Conservation (phyloP, 2,113 vertebrate genomes). For the Cheirogaleus medius region DNA sequence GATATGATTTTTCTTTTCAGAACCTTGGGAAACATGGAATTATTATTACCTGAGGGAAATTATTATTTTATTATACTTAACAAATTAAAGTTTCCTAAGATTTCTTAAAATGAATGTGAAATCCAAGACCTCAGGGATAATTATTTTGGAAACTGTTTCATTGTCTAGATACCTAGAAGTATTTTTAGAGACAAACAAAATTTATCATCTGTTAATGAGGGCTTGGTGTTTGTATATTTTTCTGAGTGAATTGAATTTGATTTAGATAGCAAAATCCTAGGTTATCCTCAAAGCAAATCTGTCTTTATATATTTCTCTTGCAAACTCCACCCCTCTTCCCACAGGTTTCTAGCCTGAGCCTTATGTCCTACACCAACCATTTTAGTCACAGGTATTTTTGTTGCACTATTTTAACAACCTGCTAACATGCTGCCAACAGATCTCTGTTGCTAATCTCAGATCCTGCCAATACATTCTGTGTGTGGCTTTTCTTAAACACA, state of each 20-base stretch:
- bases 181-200: slow-evolving; percentile 46
- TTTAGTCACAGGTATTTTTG: slow-evolving; percentile 38
- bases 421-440: slow-evolving; percentile 60
- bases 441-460: slow-evolving; percentile 57
- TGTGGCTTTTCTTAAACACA: slow-evolving; percentile 67
- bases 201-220: slow-evolving; percentile 16
- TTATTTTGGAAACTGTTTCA: slow-evolving; percentile 26
- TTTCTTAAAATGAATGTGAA: slow-evolving; percentile 45
- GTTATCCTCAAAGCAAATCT: slow-evolving; percentile 35
- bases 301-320: slow-evolving; percentile 37
- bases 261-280: slow-evolving; percentile 18
- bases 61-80: slow-evolving; percentile 27
- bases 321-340: neutral
- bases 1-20: slow-evolving; percentile 17
- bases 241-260: slow-evolving; percentile 23
- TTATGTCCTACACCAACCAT: neutral
- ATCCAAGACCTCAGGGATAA: neutral
- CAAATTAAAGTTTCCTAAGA: slow-evolving; percentile 23
- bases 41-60: slow-evolving; percentile 25
- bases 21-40: neutral
- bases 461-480: slow-evolving; percentile 53
- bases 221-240: slow-evolving; percentile 7
- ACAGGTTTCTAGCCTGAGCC: neutral
- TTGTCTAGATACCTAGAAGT: neutral
- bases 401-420: slow-evolving; percentile 66